phyloP scores from a whole-genome alignment of 2,888 invertebrate genomes.

The Sclerodermus sp. region DNA sequence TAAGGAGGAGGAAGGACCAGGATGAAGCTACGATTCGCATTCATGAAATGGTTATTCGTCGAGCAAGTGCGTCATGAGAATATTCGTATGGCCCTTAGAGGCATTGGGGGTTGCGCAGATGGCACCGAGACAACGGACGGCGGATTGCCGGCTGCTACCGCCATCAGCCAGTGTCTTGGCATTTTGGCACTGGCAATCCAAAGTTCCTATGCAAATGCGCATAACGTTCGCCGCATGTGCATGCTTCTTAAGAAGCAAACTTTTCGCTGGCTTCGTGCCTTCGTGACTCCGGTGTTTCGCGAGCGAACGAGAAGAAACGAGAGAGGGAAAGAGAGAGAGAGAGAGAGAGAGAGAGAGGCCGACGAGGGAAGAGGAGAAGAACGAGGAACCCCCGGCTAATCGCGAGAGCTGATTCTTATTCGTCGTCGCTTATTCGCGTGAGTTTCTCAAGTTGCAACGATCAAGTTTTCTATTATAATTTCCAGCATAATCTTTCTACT shows the following conservation, averaged over 20 bases:
- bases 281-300: not conserved
- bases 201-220: conserved; percentile 15
- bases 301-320: not conserved
- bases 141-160: not conserved
- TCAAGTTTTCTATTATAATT: no score
- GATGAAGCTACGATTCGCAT: conserved; percentile 28
- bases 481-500: no score
- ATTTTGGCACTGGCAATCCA: no score
- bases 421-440: no score
- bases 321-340: not conserved
- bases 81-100: not conserved
- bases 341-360: no score
- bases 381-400: no score
- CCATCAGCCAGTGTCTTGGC: not conserved
- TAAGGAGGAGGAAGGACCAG: conserved; percentile 1
- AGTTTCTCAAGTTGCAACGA: no score
- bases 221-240: conserved; percentile 4
- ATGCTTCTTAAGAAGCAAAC: conserved; percentile 4
- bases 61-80: conserved; percentile 19
- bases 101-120: no score
- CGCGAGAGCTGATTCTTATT: no score
- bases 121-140: no score
- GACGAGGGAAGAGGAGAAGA: not conserved
- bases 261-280: not conserved
- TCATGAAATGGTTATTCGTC: conserved; percentile 26